Evolutionary conservation across 2,113 vertebrate genomes (phyloP).

Genomic region (Aptenodytes forsteri): DNA sequence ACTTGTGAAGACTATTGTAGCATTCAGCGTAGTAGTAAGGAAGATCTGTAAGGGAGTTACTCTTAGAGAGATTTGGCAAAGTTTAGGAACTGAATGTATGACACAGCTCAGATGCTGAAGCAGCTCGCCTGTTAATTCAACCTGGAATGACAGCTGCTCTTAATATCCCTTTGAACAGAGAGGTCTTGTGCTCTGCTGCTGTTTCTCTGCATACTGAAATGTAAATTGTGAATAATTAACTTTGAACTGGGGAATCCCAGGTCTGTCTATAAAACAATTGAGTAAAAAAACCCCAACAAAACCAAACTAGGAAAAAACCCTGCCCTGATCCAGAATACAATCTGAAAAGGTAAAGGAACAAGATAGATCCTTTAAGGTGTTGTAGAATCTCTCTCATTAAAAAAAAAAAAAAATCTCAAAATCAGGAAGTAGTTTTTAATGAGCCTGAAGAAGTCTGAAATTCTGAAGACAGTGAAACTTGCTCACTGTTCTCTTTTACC

Average conservation of each 20-base stretch:
- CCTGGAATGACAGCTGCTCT: conserved; percentile 7
- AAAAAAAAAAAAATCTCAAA: not conserved
- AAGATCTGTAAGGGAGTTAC: not conserved
- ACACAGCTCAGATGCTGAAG: not conserved
- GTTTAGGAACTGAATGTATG: not conserved
- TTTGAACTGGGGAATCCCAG: not conserved
- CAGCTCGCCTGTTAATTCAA: not conserved
- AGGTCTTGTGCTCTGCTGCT: not conserved
- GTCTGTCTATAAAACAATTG: not conserved
- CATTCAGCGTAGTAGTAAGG: not conserved
- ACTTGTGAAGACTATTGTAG: not conserved
- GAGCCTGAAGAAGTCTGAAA: not conserved
- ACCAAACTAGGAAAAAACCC: not conserved
- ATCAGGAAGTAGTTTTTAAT: not conserved
- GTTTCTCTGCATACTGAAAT: not conserved
- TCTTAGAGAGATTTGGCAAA: not conserved
- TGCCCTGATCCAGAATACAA: not conserved
- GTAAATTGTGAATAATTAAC: conserved; percentile 13
- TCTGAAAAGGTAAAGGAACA: not conserved
- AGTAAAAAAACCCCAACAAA: not conserved
- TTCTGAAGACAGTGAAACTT: not conserved
- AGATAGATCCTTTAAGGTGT: not conserved
- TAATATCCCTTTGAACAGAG: not conserved
- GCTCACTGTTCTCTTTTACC: not conserved
- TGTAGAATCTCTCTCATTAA: not conserved